phyloP scores from a whole-genome alignment of 2,888 invertebrate species.

The Cryptus viduatorius region DNA sequence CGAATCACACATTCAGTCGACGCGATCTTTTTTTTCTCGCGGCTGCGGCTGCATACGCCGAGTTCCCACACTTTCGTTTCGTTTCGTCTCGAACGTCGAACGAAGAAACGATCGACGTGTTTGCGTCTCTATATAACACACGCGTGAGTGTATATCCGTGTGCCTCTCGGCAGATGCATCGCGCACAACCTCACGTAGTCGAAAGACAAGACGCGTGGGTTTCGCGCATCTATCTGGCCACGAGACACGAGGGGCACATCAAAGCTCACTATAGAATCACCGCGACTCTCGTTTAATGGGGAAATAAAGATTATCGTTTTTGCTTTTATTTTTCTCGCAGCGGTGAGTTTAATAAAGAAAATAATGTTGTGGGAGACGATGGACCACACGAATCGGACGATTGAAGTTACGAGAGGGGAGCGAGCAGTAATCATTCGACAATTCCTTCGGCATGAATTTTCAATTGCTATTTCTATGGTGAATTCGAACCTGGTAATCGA shows the following conservation, averaged over 20 bases:
- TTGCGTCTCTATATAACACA: too few species aligned
- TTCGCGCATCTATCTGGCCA: conserved; percentile 31
- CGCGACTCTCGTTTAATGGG: conserved; percentile 44
- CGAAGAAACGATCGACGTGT: conserved; percentile 31
- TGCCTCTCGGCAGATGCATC: conserved; percentile 23
- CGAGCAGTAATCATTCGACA: conserved; percentile 30
- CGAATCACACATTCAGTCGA: conserved; percentile 69
- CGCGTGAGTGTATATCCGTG: background rate
- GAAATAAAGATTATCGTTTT: conserved; percentile 35
- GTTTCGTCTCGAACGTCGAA: conserved; percentile 17
- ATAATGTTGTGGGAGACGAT: background rate
- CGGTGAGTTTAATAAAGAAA: background rate
- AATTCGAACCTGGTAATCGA: too few species aligned
- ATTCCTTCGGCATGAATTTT: conserved; percentile 31
- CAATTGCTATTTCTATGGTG: background rate
- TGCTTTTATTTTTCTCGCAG: background rate
- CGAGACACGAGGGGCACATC: conserved; percentile 49
- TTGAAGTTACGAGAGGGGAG: conserved; percentile 54
- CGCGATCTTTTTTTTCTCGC: conserved; percentile 53
- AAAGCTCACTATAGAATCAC: conserved; percentile 62
- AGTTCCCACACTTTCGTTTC: conserved; percentile 79
- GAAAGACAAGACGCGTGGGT: too few species aligned
- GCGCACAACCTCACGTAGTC: conserved; percentile 9
- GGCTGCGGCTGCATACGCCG: conserved; percentile 42
- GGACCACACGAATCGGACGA: conserved; percentile 6